Evolutionary conservation across 2,888 invertebrate species (phyloP).

Genomic region (Agrochola circellaris): DNA sequence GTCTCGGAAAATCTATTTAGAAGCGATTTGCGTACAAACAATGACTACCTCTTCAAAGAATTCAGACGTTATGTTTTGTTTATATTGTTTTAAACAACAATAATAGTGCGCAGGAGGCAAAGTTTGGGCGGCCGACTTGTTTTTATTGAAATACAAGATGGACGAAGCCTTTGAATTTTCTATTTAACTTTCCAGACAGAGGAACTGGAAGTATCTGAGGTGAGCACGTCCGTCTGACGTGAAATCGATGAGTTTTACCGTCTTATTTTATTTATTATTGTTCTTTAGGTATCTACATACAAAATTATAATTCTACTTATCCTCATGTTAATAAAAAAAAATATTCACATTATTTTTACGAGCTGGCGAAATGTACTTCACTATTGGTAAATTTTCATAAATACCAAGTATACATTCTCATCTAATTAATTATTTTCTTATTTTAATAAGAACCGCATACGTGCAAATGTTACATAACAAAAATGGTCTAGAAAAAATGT

Average conservation of each 20-base stretch:
- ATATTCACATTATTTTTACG: not conserved
- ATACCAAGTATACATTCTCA: not conserved
- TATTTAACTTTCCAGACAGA: not conserved
- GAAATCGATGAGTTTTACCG: not conserved
- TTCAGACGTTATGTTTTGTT: not conserved
- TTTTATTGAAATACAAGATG: not conserved
- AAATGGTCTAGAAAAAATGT: conserved; percentile 23
- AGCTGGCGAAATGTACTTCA: too few relatives aligned
- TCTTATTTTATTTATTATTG: not conserved
- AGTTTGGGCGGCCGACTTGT: not conserved
- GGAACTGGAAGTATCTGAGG: not conserved
- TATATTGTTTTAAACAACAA: not conserved
- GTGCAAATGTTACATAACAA: conserved; percentile 30
- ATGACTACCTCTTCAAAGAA: not conserved
- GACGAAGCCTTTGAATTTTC: not conserved
- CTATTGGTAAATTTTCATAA: not conserved
- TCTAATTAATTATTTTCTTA: conserved; percentile 2
- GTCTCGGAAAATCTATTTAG: not conserved
- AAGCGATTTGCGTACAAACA: not conserved
- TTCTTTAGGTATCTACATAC: not conserved
- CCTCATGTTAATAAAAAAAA: not conserved
- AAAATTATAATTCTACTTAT: not conserved
- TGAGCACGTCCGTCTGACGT: too few relatives aligned
- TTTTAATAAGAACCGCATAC: not conserved
- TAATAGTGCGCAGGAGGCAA: not conserved